Conservation (phyloP, 2,113 vertebrate genomes). For the Malurus elegans region DNA sequence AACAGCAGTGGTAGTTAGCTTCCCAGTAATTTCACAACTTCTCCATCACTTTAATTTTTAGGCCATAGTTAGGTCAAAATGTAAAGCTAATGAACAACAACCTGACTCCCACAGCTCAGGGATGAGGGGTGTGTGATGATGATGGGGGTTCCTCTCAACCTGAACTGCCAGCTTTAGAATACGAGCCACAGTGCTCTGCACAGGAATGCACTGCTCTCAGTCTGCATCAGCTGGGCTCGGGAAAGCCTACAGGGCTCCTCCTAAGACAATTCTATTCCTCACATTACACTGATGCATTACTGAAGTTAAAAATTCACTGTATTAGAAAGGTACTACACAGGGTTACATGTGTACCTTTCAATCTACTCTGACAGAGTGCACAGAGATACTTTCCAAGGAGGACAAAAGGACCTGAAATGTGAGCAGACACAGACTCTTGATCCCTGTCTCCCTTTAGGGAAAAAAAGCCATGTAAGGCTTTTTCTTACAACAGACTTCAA, state of each 20-base stretch:
- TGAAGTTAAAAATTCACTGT: neutral
- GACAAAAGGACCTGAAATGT: neutral
- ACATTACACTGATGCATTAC: neutral
- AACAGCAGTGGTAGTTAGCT: neutral
- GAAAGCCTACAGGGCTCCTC: neutral
- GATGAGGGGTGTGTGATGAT: neutral
- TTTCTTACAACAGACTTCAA: neutral
- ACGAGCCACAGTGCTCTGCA: neutral
- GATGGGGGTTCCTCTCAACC: rapidly evolving
- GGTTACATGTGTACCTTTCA: neutral
- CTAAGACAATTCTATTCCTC: neutral
- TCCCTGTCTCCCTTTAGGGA: neutral
- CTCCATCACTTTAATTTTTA: neutral
- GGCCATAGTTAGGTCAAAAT: neutral
- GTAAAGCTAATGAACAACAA: neutral
- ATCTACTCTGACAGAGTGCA: neutral
- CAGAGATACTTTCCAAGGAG: neutral
- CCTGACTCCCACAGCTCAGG: neutral
- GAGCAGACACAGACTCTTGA: neutral
- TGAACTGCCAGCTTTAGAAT: neutral
- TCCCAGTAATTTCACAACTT: neutral
- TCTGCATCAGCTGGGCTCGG: neutral
- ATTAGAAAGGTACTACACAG: neutral
- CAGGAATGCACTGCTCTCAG: neutral
- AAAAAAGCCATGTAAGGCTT: neutral